phyloP scores from a whole-genome alignment of 1,140 invertebrate species.

The Eriosoma lanigerum region DNA sequence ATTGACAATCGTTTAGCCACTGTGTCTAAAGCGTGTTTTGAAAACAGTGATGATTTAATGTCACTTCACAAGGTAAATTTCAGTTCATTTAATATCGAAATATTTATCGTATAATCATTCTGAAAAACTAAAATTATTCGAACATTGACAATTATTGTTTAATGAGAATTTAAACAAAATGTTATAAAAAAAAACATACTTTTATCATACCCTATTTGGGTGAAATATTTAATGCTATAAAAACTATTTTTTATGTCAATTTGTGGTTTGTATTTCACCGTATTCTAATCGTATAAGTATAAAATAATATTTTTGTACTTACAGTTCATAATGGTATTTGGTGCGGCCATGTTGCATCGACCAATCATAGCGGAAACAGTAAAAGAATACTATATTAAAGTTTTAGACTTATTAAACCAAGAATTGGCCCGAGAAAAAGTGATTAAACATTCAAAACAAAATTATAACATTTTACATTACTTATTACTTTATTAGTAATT shows the following conservation, averaged over 20 bases:
- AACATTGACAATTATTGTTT: too few species aligned
- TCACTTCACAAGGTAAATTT: slow-evolving; percentile 63
- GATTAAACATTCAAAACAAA: neutral
- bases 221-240: too few species aligned
- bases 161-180: too few species aligned
- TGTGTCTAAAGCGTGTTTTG: slow-evolving; percentile 73
- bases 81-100: neutral
- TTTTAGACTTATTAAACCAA: neutral
- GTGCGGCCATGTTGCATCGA: slow-evolving; percentile 21
- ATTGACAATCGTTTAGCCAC: slow-evolving; percentile 74
- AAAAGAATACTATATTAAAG: neutral
- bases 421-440: slow-evolving; percentile 22
- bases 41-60: slow-evolving; percentile 74
- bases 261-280: too few species aligned
- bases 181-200: too few species aligned
- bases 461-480: neutral
- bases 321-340: slow-evolving; percentile 46
- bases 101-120: neutral
- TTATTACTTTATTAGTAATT: neutral
- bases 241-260: too few species aligned
- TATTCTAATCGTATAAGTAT: neutral
- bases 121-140: too few species aligned
- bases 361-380: slow-evolving; percentile 3
- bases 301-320: neutral
- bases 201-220: too few species aligned